Evolutionary conservation across 2,113 vertebrate genomes (phyloP), one percentile per base, ranked within the genome.

Genomic region (Otis tarda): DNA sequence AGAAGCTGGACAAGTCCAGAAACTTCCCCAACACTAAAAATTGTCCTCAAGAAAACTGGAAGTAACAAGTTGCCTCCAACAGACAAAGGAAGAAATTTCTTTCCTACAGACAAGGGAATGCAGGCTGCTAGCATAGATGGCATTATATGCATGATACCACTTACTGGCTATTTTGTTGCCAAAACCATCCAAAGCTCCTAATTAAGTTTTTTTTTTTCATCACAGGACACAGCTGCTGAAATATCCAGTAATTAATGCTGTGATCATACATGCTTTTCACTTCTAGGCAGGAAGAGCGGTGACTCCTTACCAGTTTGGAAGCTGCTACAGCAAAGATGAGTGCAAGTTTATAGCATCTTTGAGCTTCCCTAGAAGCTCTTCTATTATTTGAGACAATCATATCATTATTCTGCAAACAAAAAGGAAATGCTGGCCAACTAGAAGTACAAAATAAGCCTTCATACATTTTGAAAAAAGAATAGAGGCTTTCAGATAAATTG

Each of bases 221-320:
- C 69, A 60, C 56, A 75, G 73, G 87, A 96, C 69, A 61, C 49
- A 96, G 64, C 52, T 83, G 55, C 65, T 90, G 86, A 95, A 97
- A 94, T 95, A 93, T 81, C 49, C 65, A 88, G 33, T 97, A 95
- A 96, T 97, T 97, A 92, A 90, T 94, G 67, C 31, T 94, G 83
- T 92, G 56, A 82, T 81, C 79, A 82, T 71, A 85, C 80, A 77
- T 65, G 53, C 20, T 92, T 59, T 65, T 88, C 64, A 65, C 24
- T 93, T 92, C 45, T 87, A 79, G 68, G 67, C 94, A 97, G 87
- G 81, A 95, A 95, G 70, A 56, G 39, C 39, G 94, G 91, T 93
- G 92, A 92, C 67, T 96, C 50, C 63, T 81, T 86, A 81, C 61
- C 27, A 87, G 85, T 82, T 90, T 83, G 55, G 50, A 97, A 97